Percentiles rank a stretch among this genome's conserved stretches.
phyloP scores from a whole-genome alignment of 2,113 vertebrate species.

The Helogale parvula region DNA sequence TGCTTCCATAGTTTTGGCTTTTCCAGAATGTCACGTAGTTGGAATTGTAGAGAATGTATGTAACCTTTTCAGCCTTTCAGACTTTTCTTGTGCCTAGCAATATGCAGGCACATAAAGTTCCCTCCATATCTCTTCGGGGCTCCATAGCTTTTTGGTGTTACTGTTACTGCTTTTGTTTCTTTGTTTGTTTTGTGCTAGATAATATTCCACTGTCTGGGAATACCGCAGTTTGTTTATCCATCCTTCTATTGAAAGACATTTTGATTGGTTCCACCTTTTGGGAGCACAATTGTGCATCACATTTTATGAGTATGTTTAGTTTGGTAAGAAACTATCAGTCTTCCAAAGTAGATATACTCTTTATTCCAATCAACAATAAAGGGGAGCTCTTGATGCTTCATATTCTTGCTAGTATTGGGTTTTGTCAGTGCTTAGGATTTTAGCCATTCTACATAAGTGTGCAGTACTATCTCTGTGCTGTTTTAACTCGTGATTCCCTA shows the following conservation, averaged over 20 bases:
- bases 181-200: background rate
- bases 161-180: background rate
- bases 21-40: background rate
- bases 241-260: background rate
- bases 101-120: background rate
- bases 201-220: background rate
- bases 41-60: background rate
- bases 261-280: background rate
- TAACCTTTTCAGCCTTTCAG: background rate
- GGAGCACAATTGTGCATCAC: background rate
- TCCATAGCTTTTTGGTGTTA: background rate
- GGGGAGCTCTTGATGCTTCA: background rate
- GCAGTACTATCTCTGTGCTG: background rate
- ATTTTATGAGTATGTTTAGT: background rate
- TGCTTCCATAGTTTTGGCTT: background rate
- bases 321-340: background rate
- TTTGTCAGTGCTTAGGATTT: background rate
- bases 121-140: background rate
- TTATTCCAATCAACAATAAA: background rate
- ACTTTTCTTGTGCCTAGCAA: background rate
- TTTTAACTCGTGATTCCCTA: background rate
- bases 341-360: background rate
- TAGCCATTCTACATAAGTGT: background rate
- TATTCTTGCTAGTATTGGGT: background rate
- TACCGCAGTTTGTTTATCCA: background rate